Base-by-base conservation (phyloP, 1,140 invertebrate species). In the Pseudomyrmex sp. region DNA sequence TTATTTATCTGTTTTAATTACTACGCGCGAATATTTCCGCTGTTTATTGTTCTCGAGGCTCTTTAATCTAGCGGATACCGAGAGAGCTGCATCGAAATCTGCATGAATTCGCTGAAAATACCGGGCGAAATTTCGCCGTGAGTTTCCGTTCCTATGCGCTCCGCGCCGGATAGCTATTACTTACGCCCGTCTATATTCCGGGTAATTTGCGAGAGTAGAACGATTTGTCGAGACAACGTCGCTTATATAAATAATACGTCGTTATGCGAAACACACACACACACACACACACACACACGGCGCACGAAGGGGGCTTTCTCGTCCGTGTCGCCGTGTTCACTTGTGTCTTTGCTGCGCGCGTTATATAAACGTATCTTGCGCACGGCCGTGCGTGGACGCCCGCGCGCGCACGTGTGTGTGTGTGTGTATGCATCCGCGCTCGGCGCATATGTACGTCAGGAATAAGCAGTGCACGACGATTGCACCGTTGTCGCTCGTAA, bases 161-260 rank as follows among this genome's bases (percentile, higher is more conserved):
- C 35, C 26, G 18, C 18, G 56, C 63, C 26, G 72, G 59, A 62
- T 56, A 52, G 48, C 72, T 70, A 79, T 86, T 88, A 74, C 73
- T 82, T 80, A 58, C 85, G 87, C 63, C 74, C 58, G 82, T 83
- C 61, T 88, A 83, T 74, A 82, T 74, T 77, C 46, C 52, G 54
- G 54, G 77, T 82, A 85, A 88, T 89, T 85, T 85, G 73, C 87
- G 52, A 83, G 84, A 83, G 74, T 86, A 65, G 79, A 83, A 85
- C 84, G 87, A 89, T 89, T 88, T 70, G 87, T 79, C 72, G 77
- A 70, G 83, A 85, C 85, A 73, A 66, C 79, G 82, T 77, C 65
- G 85, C 88, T 90, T 89, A 87, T 89, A 89, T 90, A 90, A 90
- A 90, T 90, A 90, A 90, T 89, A 89, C 85, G 89, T 87, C 83